Evolutionary conservation across 92 coral and sea anemone species (phyloP).

Genomic region (Parazoanthus atlanticus): DNA sequence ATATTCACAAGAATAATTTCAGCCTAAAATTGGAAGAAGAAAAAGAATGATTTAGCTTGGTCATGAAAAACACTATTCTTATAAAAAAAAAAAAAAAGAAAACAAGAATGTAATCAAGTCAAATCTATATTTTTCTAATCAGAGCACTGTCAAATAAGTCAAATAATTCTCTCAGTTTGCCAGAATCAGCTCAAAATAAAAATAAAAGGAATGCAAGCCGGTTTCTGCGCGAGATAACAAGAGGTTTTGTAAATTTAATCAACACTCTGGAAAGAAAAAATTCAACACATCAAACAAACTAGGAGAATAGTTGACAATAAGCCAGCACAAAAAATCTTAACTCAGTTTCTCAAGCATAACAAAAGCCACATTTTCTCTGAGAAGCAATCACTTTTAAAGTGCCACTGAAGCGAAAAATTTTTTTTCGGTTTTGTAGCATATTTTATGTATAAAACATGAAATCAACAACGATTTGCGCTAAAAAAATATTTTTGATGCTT

Average conservation of each 20-base stretch:
- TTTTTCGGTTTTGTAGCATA: background rate
- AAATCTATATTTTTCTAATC: too few relatives aligned
- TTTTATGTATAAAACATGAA: background rate
- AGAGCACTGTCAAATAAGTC: too few relatives aligned
- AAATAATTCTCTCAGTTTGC: background rate
- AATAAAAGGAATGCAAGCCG: too few relatives aligned
- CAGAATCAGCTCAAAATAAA: background rate
- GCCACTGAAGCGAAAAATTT: background rate
- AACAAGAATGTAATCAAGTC: too few relatives aligned
- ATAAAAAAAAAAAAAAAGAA: too few relatives aligned
- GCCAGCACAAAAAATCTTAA: background rate
- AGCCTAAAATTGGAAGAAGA: too few relatives aligned
- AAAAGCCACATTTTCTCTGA: background rate
- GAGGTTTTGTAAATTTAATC: constrained; percentile 8
- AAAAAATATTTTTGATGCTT: background rate
- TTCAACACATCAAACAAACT: background rate
- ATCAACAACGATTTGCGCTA: constrained; percentile 4
- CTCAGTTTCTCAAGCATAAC: background rate
- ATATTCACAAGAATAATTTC: too few relatives aligned
- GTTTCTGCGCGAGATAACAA: background rate
- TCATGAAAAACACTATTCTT: too few relatives aligned
- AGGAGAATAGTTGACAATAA: background rate
- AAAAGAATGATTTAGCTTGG: too few relatives aligned
- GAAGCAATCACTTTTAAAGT: background rate
- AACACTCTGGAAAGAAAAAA: background rate